phyloP scores from a whole-genome alignment of 37 sponge, comb jelly and placozoan genomes.

The Cliona cf. orientalis region DNA sequence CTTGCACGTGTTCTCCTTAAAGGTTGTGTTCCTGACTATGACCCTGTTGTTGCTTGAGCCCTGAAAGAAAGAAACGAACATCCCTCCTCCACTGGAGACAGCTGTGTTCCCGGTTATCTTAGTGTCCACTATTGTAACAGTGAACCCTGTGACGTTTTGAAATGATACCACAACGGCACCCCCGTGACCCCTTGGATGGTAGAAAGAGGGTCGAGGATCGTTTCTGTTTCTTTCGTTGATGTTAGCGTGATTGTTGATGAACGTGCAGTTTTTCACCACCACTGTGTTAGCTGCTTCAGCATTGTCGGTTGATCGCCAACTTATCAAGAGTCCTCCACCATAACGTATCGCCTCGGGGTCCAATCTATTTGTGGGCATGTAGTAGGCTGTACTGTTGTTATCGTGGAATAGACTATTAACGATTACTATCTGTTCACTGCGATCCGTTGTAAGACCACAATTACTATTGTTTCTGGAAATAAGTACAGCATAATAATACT shows the following conservation, averaged over 20 bases:
- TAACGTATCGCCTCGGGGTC: background rate
- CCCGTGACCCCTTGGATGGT: slow-evolving; percentile 56
- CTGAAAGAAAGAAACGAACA: slow-evolving; percentile 15
- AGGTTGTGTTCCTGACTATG: slow-evolving; percentile 6
- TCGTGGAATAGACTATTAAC: background rate
- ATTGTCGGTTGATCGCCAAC: too few species aligned
- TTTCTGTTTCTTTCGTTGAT: background rate
- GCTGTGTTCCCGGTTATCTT: slow-evolving; percentile 37
- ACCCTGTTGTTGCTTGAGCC: slow-evolving; percentile 14
- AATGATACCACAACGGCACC: slow-evolving; percentile 42
- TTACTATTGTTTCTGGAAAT: background rate
- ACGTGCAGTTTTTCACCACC: slow-evolving; percentile 18
- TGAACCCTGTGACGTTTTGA: background rate
- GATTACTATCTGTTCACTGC: background rate
- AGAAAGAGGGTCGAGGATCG: slow-evolving; percentile 7
- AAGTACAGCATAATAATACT: too few species aligned
- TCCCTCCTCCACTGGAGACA: slow-evolving; percentile 44
- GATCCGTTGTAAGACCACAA: background rate
- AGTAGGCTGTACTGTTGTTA: background rate
- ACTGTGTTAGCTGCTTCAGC: too few species aligned
- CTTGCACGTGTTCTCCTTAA: slow-evolving; percentile 15
- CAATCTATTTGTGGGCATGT: background rate
- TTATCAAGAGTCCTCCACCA: background rate
- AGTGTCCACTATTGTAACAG: slow-evolving; percentile 14
- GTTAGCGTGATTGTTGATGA: slow-evolving; percentile 22